Evolutionary conservation across 92 coral and sea anemone genomes (phyloP), one percentile per base, ranked within the genome.

Genomic region (Porites divaricata): DNA sequence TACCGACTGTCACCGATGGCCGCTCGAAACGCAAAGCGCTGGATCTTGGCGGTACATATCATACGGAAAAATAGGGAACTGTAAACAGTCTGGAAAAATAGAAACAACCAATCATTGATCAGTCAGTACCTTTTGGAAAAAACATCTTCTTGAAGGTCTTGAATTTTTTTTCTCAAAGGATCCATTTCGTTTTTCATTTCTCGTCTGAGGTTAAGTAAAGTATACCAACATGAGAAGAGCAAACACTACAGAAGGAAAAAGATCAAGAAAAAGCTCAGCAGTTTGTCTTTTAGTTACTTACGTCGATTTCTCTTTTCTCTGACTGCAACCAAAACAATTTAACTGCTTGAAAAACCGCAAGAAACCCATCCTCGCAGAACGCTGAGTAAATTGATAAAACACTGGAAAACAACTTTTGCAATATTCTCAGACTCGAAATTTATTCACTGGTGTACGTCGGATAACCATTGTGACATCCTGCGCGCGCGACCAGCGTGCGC

Each of bases 251-350:
- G 1, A 50, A 49, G 58, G 12, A n/a, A 13, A 12, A 11, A 54
- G 16, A 2, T 11, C 2, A 54, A 54, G 1, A 54, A 9, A 11
- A 54, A 35, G 45, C 45, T 35, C 45, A 35, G 4, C 45, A 35
- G 45, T 35, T 35, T 14, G 45, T 67, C 24, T 35, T 9, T 17
- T 12, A 72, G 15, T 49, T 72, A 49, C 41, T 51, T 11, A 72
- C 77, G n/a, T 72, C n/a, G 77, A 72, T 61, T 21, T 20, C 8
- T 13, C 35, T 49, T 72, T 72, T 50, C 77, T 72, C 22, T 72
- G 77, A 50, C 63, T 6, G 9, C 61, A 72, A 52, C 77, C 61
- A 72, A 72, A 72, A 21, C 77, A 72, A 58, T 72, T 72, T 19
- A 72, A 72, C 4, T 61, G 61, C 23, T 58, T 72, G 62, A 72